Evolutionary conservation across 1,140 invertebrate species (phyloP).

Genomic region (Parapsyche elsis): DNA sequence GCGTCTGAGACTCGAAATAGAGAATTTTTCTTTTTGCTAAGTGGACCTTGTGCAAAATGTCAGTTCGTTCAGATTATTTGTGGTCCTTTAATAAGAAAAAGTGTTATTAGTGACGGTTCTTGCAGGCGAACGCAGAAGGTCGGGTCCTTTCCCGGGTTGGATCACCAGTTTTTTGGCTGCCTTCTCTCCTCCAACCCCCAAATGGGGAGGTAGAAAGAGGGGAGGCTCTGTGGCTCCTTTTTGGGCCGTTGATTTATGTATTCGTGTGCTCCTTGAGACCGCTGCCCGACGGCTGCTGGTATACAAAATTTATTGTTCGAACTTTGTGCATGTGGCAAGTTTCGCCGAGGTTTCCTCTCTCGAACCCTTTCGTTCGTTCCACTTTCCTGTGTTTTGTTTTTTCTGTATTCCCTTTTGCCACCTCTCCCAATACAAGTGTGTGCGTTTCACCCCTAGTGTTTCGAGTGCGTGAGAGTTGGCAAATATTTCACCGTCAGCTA

Average conservation of each 20-base stretch:
- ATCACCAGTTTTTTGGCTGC: neutral
- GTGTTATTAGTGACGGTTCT: constrained; percentile 6
- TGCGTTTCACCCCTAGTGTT: neutral
- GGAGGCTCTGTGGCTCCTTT: constrained; percentile 9
- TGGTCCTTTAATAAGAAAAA: neutral
- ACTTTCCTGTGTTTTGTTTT: constrained; percentile 2
- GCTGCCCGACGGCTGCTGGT: constrained; percentile 41
- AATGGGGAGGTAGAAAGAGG: neutral
- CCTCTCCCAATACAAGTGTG: neutral
- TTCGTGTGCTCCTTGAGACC: constrained; percentile 48
- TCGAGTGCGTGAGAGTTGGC: neutral
- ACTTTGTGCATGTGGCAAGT: constrained; percentile 50
- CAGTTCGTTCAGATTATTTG: neutral
- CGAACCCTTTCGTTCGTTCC: constrained; percentile 1
- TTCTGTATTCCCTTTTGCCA: constrained; percentile 8
- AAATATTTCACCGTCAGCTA: too few species aligned
- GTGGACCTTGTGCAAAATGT: too few species aligned
- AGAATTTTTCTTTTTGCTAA: too few species aligned
- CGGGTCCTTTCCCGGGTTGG: neutral
- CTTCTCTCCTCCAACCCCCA: neutral
- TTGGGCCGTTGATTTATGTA: constrained; percentile 50
- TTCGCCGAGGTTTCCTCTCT: constrained; percentile 30
- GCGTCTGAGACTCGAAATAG: too few species aligned
- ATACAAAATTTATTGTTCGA: constrained; percentile 51
- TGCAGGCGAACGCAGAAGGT: neutral